These are phyloP conservation scores for Raja brachyura DNA, from an alignment of 2,113 vertebrate species.

Conservation along the genomic window DNA sequence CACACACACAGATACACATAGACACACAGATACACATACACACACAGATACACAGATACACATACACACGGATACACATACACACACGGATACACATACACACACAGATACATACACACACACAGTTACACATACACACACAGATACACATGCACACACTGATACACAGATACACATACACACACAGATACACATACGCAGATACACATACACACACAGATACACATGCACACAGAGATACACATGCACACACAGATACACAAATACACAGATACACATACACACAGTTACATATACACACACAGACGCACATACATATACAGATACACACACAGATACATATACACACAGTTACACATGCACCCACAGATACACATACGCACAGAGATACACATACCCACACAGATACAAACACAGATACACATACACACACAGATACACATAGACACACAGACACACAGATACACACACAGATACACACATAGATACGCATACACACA, in stretches of 20 bases:
- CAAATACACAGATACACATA: background rate
- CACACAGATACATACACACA: background rate
- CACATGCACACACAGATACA: too few species aligned
- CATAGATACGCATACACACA: too few species aligned
- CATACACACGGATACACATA: background rate
- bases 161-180: background rate
- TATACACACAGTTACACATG: background rate
- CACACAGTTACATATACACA: too few species aligned
- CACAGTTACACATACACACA: background rate
- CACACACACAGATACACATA: too few species aligned
- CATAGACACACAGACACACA: too few species aligned
- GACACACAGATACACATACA: too few species aligned
- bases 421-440: background rate
- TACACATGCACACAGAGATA: background rate
- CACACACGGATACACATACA: background rate
- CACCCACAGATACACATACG: background rate
- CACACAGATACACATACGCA: too few species aligned
- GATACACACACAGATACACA: too few species aligned
- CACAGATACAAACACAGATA: background rate
- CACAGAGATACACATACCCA: background rate
- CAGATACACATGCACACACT: background rate
- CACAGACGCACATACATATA: too few species aligned
- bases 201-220: too few species aligned
- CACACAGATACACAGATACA: background rate
- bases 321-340: background rate